Evolutionary conservation across 2,797 vertebrate species (phyloP).

Genomic region (Nyctibius grandis): DNA sequence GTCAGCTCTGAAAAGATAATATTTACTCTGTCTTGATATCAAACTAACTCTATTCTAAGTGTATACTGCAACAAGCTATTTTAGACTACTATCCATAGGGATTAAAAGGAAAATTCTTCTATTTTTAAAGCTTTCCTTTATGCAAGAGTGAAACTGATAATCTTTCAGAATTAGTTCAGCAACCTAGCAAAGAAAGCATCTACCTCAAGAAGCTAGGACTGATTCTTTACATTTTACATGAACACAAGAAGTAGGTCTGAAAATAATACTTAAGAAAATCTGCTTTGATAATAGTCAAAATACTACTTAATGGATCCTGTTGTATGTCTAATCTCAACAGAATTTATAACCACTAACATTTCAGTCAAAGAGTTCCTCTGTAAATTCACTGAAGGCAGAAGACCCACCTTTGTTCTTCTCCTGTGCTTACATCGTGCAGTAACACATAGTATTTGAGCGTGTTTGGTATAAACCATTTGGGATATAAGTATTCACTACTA

Average conservation of each 20-base stretch:
- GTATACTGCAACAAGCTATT: not conserved
- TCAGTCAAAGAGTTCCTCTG: not conserved
- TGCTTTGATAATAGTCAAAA: not conserved
- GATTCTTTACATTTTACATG: not conserved
- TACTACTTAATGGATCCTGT: not conserved
- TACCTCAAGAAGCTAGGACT: not conserved
- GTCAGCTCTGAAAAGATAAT: conserved; percentile 82
- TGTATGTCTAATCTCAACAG: not conserved
- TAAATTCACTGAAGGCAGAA: not conserved
- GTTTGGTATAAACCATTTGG: conserved; percentile 99
- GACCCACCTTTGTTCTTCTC: conserved; percentile 91
- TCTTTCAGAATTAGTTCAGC: not conserved
- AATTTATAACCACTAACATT: not conserved
- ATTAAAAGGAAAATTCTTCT: not conserved
- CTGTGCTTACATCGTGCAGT: conserved; percentile 89
- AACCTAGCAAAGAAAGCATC: not conserved
- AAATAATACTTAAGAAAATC: not conserved
- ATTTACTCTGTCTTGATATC: not conserved
- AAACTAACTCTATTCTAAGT: not conserved
- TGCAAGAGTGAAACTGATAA: not conserved
- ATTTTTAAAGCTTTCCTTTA: not conserved
- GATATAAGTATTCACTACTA: conserved; percentile 89
- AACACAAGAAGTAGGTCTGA: not conserved
- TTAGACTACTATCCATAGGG: not conserved
- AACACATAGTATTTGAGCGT: conserved; percentile 97